A percentile compares a stretch with the other conserved stretches of the same genome.
phyloP scores from a whole-genome alignment of 2,888 invertebrate genomes.

The Crocallis elinguaria region DNA sequence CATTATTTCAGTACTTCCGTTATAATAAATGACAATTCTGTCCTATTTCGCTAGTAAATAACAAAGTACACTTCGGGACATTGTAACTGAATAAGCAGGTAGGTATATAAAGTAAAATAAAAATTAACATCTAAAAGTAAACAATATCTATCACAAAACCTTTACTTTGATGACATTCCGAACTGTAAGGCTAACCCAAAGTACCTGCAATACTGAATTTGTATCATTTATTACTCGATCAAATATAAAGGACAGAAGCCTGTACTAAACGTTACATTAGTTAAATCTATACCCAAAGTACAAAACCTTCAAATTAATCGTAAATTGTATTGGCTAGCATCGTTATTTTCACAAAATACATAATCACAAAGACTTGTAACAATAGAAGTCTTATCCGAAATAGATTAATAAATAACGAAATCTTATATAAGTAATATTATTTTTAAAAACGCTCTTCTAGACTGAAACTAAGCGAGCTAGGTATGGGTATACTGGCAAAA shows the following conservation, averaged over 20 bases:
- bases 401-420: constrained; percentile 83
- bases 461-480: constrained; percentile 75
- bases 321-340: constrained; percentile 40
- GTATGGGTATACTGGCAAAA: constrained; percentile 67
- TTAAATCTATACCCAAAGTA: constrained; percentile 35
- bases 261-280: constrained; percentile 13
- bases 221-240: constrained; percentile 33
- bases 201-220: constrained; percentile 54
- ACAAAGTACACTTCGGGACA: constrained; percentile 16
- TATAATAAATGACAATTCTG: neutral
- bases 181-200: constrained; percentile 38
- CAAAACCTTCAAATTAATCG: constrained; percentile 30
- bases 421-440: constrained; percentile 67
- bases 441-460: constrained; percentile 64
- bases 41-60: constrained; percentile 4
- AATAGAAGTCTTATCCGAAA: constrained; percentile 76
- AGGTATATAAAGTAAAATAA: constrained; percentile 28
- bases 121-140: constrained; percentile 66
- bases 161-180: constrained; percentile 39
- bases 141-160: constrained; percentile 75
- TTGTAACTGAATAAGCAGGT: constrained; percentile 13
- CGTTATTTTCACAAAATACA: constrained; percentile 60
- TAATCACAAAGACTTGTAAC: constrained; percentile 71
- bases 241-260: constrained; percentile 20
- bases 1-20: neutral